Conservation (phyloP, 2,888 invertebrate species). For the Drosophila rubida region DNA sequence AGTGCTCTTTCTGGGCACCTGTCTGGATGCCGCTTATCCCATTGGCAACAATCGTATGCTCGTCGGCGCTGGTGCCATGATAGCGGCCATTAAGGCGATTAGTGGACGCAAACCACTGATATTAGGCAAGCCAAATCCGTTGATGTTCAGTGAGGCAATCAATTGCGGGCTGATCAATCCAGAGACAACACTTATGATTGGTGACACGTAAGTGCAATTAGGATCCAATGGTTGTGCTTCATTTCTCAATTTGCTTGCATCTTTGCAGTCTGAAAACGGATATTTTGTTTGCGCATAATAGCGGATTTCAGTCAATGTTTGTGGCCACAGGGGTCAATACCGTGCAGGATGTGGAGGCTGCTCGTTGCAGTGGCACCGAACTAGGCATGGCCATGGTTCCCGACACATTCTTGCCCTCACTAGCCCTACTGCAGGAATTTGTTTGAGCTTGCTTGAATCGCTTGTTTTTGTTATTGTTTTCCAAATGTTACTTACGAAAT, state of each 20-base stretch:
- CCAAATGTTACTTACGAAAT: too few relatives aligned
- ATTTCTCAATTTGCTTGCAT: neutral
- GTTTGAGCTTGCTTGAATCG: neutral
- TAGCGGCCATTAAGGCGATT: constrained; percentile 50
- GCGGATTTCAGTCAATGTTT: constrained; percentile 62
- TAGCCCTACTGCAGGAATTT: constrained; percentile 44
- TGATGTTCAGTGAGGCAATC: constrained; percentile 31
- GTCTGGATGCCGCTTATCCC: constrained; percentile 55
- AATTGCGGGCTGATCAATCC: constrained; percentile 40
- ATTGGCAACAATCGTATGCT: constrained; percentile 39
- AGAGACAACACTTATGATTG: constrained; percentile 61
- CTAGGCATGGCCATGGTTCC: constrained; percentile 42
- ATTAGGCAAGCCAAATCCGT: constrained; percentile 69
- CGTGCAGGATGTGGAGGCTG: constrained; percentile 38
- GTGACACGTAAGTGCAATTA: constrained; percentile 59
- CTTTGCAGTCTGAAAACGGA: constrained; percentile 55
- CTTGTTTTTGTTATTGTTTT: too few relatives aligned
- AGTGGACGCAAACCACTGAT: constrained; percentile 53
- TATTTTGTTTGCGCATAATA: constrained; percentile 56
- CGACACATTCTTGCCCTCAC: constrained; percentile 54
- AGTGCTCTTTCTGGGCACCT: constrained; percentile 54
- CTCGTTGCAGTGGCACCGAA: constrained; percentile 34
- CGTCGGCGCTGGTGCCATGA: constrained; percentile 55
- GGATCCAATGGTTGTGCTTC: neutral
- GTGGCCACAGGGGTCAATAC: constrained; percentile 57